Conservation (phyloP, 2,797 vertebrate species). For the Ataeniobius toweri region DNA sequence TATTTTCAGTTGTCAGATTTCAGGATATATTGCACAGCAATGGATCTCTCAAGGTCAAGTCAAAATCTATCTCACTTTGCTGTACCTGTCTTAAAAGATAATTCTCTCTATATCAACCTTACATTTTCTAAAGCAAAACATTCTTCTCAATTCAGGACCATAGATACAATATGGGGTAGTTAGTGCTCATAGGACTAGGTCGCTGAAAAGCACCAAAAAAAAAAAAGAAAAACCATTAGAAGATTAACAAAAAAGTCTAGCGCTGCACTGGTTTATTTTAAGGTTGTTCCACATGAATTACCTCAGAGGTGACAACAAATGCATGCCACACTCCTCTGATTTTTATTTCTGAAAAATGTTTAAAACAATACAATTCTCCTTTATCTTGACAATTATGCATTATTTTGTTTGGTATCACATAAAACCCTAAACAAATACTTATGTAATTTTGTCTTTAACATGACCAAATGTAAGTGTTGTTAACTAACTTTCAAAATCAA, state of each 20-base stretch:
- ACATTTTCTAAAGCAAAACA: not conserved
- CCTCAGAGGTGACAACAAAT: not conserved
- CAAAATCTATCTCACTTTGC: not conserved
- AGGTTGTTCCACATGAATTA: not conserved
- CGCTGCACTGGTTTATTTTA: not conserved
- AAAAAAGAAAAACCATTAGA: not conserved
- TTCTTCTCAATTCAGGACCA: not conserved
- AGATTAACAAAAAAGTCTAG: not conserved
- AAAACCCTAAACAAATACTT: not conserved
- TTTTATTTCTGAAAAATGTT: not conserved
- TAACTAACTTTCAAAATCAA: not conserved
- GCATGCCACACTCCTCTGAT: not conserved
- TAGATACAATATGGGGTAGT: not conserved
- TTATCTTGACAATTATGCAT: not conserved
- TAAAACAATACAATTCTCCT: not conserved
- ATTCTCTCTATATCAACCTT: not conserved
- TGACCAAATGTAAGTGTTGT: not conserved
- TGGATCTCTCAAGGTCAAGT: not conserved
- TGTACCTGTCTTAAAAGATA: not conserved
- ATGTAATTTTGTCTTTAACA: not conserved
- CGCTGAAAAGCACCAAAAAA: not conserved
- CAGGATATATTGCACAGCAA: slow-evolving; percentile 9
- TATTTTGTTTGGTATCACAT: not conserved
- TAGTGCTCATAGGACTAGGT: not conserved
- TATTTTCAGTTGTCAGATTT: slow-evolving; percentile 31